Base-by-base conservation (phyloP, 1,140 invertebrate genomes). In the Trachymyrmex septentrionalis region DNA sequence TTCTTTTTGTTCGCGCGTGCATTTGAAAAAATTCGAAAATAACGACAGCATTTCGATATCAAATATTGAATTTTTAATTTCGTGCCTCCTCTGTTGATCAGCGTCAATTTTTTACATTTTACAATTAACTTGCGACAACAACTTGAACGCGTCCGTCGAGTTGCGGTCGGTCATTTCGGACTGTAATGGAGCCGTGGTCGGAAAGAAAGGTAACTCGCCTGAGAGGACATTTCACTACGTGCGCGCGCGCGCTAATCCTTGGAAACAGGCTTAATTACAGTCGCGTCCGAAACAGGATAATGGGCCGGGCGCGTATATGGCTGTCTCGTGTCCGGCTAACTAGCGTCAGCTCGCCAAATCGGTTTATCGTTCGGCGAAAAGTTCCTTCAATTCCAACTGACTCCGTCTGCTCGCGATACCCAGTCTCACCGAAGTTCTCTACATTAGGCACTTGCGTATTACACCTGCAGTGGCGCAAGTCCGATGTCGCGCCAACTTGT, bases 251-350 rank as follows among this genome's bases (percentile, higher is more conserved):
- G 72, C 87, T 93, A 94, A 93, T 93, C 92, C 93, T 86, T 87
- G 86, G 85, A 92, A 94, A 94, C 90, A 90, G 91, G 93, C 93
- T 94, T 94, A 95, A 94, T 94, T 95, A 93, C 78, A 77, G 89
- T 66, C 87, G 85, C 91, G 80, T 85, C 89, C 76, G 89, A 89
- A 92, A 93, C 86, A 87, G 89, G 93, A 93, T 94, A 94, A 94
- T 90, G 91, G 89, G 86, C 73, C 71, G 72, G 72, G 57, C 87
- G 75, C 87, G 82, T 91, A 92, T 94, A 95, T 94, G 93, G 93
- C 88, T 90, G 88, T 94, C 89, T 81, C 92, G 88, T 95, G 95
- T 95, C 91, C 88, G 86, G 81, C 91, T 95, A 95, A 95, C 93
- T 95, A 93, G 89, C 90, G 86, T 61, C 84, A 80, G 77, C 85